Percentiles rank a stretch among this genome's conserved stretches.
Evolutionary conservation across 2,113 vertebrate species (phyloP).

Genomic region (Centropristis striata): DNA sequence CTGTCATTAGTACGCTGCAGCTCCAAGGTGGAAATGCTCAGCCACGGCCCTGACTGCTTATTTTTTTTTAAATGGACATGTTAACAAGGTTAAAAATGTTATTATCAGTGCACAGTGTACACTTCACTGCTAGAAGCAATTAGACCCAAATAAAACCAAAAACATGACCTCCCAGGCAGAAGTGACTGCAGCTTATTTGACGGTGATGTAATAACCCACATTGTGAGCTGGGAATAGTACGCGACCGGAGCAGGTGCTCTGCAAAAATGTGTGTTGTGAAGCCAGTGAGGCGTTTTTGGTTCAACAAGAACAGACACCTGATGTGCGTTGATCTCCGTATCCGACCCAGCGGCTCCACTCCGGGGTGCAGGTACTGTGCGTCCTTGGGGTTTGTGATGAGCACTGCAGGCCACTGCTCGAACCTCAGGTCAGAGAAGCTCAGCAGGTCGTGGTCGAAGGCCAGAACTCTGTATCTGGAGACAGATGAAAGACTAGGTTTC

Average conservation of each 20-base stretch:
- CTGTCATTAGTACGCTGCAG: no score
- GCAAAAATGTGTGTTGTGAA: background rate
- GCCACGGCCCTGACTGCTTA: no score
- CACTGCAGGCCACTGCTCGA: conserved; percentile 93
- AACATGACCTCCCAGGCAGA: background rate
- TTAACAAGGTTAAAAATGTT: no score
- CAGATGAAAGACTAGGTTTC: background rate
- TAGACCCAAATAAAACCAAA: background rate
- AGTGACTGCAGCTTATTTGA: background rate
- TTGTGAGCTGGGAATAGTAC: background rate
- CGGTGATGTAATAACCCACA: background rate
- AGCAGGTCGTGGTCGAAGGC: conserved; percentile 96
- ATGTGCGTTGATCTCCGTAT: conserved; percentile 93
- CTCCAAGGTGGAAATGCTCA: no score
- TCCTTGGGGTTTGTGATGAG: conserved; percentile 98
- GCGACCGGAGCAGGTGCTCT: background rate
- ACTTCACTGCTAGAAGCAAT: background rate
- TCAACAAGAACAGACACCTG: conserved; percentile 85
- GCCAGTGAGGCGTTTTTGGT: background rate
- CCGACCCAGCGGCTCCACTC: conserved; percentile 90
- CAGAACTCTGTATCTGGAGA: conserved; percentile 92
- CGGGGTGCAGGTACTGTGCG: conserved; percentile 90
- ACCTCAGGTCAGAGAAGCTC: conserved; percentile 93
- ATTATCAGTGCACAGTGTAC: no score
- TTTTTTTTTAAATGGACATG: no score